Percentiles rank a stretch among this genome's conserved stretches.
Conservation (phyloP, 2,113 vertebrate species). For the Pachycephala philippinensis region DNA sequence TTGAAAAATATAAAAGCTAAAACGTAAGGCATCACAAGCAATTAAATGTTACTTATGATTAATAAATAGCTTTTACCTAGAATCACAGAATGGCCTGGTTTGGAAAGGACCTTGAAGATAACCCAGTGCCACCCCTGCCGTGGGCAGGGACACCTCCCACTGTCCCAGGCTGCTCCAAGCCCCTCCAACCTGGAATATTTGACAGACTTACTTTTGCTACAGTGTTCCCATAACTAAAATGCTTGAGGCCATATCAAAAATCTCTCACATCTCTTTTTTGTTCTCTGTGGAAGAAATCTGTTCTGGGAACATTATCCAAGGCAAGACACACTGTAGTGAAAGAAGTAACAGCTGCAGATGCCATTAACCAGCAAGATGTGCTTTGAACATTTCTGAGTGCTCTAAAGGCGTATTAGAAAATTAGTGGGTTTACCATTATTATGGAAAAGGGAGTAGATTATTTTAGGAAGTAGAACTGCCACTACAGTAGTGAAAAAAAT, state of each 20-base stretch:
- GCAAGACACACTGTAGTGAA: not conserved
- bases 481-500: not conserved
- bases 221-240: slow-evolving; percentile 1
- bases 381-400: not conserved
- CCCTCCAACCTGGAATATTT: not conserved
- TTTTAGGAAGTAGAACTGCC: not conserved
- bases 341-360: not conserved
- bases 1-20: too few species aligned
- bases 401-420: slow-evolving; percentile 12
- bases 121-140: not conserved
- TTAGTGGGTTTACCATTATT: not conserved
- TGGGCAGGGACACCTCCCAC: not conserved
- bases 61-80: not conserved
- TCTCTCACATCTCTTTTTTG: not conserved
- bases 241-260: slow-evolving; percentile 5
- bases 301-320: not conserved
- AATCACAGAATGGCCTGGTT: not conserved
- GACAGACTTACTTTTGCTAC: not conserved
- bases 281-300: slow-evolving; percentile 3
- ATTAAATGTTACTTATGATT: not conserved
- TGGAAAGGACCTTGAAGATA: not conserved
- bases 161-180: not conserved
- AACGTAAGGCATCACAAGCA: too few species aligned
- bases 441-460: not conserved
- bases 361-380: not conserved